Evolutionary conservation across 2,888 invertebrate genomes (phyloP).

Genomic region (Rhyacophila evoluta): DNA sequence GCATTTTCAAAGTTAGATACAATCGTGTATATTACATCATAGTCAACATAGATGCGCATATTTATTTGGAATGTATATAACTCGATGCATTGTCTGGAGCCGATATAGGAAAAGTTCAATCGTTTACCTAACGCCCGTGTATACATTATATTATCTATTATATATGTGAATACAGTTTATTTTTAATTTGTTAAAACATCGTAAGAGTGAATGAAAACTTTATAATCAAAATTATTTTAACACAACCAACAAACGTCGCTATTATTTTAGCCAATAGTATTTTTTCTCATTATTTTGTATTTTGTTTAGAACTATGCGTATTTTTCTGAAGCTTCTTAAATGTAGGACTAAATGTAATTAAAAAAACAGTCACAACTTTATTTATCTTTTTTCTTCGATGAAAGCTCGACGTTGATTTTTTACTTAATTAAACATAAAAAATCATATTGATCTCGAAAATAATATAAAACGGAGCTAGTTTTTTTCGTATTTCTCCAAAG

Average conservation of each 20-base stretch:
- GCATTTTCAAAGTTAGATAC: too few relatives aligned
- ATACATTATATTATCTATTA: background rate
- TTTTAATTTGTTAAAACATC: background rate
- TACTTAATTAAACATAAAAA: background rate
- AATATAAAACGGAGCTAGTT: background rate
- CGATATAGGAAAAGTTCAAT: background rate
- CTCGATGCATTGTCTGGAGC: too few relatives aligned
- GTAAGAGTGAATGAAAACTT: background rate
- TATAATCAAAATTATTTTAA: background rate
- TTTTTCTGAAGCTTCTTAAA: slow-evolving; percentile 22
- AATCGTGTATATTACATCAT: too few relatives aligned
- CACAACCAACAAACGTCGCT: background rate
- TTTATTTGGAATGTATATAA: too few relatives aligned
- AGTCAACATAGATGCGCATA: too few relatives aligned
- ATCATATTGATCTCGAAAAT: background rate
- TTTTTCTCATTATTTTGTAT: too few relatives aligned
- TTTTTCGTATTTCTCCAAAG: background rate
- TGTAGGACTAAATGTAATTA: background rate
- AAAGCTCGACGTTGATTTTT: background rate
- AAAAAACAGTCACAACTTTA: background rate
- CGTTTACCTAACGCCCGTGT: background rate
- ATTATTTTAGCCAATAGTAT: background rate
- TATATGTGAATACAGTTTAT: background rate
- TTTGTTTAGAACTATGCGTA: slow-evolving; percentile 22
- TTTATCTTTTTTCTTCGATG: background rate